phyloP scores from a whole-genome alignment of 2,113 vertebrate species.

The Phainopepla nitens region DNA sequence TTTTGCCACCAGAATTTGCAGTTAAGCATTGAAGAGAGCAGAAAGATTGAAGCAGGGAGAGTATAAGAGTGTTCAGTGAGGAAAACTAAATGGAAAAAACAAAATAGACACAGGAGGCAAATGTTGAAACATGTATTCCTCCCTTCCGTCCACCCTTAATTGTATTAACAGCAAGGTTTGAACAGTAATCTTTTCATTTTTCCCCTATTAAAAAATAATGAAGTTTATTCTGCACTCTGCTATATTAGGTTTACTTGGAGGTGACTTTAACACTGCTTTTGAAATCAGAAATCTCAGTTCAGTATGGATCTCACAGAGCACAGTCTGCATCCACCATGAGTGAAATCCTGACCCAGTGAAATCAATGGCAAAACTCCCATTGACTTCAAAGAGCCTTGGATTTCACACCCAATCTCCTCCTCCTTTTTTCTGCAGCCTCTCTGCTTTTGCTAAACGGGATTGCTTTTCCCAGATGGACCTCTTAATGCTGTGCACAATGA shows the following conservation, averaged over 20 bases:
- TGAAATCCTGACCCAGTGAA: constrained; percentile 13
- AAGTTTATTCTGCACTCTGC: not conserved
- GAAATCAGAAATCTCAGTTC: not conserved
- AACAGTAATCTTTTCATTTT: not conserved
- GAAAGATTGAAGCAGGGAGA: not conserved
- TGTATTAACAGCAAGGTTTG: not conserved
- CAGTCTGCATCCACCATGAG: not conserved
- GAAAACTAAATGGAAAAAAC: not conserved
- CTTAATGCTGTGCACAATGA: not conserved
- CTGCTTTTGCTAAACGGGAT: constrained; percentile 22
- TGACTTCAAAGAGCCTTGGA: constrained; percentile 14
- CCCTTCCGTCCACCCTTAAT: not conserved
- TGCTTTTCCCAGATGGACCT: constrained; percentile 4
- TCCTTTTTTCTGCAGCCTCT: constrained; percentile 24
- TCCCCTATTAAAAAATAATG: not conserved
- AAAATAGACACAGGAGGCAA: not conserved
- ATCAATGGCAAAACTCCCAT: constrained; percentile 24
- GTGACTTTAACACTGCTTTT: not conserved
- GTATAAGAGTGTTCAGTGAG: not conserved
- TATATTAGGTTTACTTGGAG: not conserved
- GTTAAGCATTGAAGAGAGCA: not conserved
- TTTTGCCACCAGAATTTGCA: not conserved
- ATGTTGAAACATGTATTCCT: not conserved
- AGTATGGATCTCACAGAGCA: not conserved
- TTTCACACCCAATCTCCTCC: constrained; percentile 39